Evolutionary conservation across 2,888 invertebrate species (phyloP).

Genomic region (Melinaea menophilus): DNA sequence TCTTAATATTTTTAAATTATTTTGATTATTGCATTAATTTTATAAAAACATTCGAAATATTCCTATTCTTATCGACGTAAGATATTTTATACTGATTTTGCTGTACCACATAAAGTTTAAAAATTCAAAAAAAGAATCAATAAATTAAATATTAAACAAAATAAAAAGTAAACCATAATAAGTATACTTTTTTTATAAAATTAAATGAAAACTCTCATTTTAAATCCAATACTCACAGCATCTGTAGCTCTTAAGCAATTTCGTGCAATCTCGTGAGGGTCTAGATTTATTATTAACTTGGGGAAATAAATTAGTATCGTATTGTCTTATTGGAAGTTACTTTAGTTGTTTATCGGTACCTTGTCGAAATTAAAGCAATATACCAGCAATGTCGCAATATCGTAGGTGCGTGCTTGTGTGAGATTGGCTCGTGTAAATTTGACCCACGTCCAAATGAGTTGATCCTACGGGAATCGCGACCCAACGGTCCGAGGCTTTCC

Average conservation of each 20-base stretch:
- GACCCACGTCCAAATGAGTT: constrained; percentile 63
- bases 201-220: too few relatives aligned
- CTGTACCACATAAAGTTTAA: too few relatives aligned
- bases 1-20: too few relatives aligned
- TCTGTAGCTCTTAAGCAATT: background rate
- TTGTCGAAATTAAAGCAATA: constrained; percentile 37
- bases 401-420: constrained; percentile 42
- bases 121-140: too few relatives aligned
- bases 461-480: constrained; percentile 50
- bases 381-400: constrained; percentile 35
- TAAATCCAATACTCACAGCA: background rate
- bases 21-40: too few relatives aligned
- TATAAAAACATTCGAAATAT: too few relatives aligned
- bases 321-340: constrained; percentile 9
- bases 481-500: constrained; percentile 38
- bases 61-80: too few relatives aligned
- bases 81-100: too few relatives aligned
- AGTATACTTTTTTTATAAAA: too few relatives aligned
- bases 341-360: constrained; percentile 8
- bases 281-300: constrained; percentile 10
- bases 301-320: constrained; percentile 10
- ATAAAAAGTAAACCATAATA: too few relatives aligned
- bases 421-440: constrained; percentile 65
- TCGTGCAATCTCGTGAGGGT: constrained; percentile 7
- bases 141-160: too few relatives aligned